These are phyloP conservation scores for Laticauda colubrina DNA, from an alignment of 2,113 vertebrate genomes.

Conservation along the genomic window DNA sequence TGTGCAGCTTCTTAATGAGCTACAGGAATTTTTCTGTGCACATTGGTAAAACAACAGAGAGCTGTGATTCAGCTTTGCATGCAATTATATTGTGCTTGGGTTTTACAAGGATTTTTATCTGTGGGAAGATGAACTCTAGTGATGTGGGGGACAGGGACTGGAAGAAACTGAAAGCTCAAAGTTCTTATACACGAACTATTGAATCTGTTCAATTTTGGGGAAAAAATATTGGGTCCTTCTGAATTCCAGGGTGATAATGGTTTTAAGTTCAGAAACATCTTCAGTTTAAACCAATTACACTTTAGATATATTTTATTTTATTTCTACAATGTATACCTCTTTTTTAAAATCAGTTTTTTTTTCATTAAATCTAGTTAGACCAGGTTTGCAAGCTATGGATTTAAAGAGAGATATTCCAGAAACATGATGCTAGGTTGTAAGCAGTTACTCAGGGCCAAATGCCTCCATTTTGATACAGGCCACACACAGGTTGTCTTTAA, in stretches of 20 bases:
- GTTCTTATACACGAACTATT: not conserved
- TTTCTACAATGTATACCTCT: not conserved
- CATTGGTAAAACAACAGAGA: not conserved
- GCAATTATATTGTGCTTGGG: not conserved
- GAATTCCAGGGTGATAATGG: not conserved
- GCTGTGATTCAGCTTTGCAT: not conserved
- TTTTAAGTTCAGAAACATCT: not conserved
- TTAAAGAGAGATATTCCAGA: not conserved
- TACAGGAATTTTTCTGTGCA: not conserved
- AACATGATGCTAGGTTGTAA: not conserved
- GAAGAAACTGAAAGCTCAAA: not conserved
- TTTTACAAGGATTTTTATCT: not conserved
- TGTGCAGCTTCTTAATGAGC: not conserved
- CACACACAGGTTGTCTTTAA: not conserved
- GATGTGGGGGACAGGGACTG: not conserved
- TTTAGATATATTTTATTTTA: not conserved
- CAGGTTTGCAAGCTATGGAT: not conserved
- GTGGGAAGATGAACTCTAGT: not conserved
- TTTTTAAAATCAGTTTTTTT: not conserved
- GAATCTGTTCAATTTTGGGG: not conserved
- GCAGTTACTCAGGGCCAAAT: not conserved
- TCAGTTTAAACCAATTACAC: not conserved
- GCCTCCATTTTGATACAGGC: not conserved
- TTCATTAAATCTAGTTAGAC: not conserved
- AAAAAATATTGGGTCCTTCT: not conserved